These are phyloP conservation scores for Dallia pectoralis DNA, from an alignment of 2,797 vertebrate species.

Conservation along the genomic window DNA sequence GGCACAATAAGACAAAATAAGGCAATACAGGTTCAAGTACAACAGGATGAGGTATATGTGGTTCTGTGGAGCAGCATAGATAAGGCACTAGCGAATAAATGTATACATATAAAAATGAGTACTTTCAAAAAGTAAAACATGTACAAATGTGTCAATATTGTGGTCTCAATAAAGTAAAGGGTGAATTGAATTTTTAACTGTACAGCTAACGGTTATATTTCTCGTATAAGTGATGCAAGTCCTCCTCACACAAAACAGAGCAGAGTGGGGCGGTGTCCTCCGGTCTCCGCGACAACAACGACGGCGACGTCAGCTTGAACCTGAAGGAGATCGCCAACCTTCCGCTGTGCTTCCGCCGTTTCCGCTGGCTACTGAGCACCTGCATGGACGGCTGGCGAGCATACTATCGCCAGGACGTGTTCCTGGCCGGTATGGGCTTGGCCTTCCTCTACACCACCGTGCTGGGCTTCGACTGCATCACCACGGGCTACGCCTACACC, in stretches of 20 bases:
- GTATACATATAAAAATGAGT: too few species aligned
- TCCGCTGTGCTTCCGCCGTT: constrained; percentile 62
- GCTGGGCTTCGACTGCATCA: constrained; percentile 83
- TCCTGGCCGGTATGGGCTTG: constrained; percentile 79
- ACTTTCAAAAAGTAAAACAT: too few species aligned
- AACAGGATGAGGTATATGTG: too few species aligned
- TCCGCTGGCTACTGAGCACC: constrained; percentile 65
- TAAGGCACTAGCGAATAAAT: too few species aligned
- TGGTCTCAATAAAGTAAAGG: too few species aligned
- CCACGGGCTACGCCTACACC: constrained; percentile 79
- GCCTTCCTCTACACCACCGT: constrained; percentile 83
- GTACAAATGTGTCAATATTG: too few species aligned
- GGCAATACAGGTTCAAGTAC: too few species aligned
- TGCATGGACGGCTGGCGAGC: constrained; percentile 76
- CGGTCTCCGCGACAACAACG: constrained; percentile 54
- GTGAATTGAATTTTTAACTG: too few species aligned
- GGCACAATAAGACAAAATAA: too few species aligned
- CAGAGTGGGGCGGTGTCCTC: constrained; percentile 39
- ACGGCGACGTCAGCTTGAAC: constrained; percentile 51
- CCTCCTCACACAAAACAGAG: constrained; percentile 51
- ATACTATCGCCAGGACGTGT: constrained; percentile 76
- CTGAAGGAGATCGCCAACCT: constrained; percentile 55
- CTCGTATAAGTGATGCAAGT: background rate
- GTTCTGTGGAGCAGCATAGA: too few species aligned
- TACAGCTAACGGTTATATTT: too few species aligned